phyloP scores from a whole-genome alignment of 2,888 invertebrate species.

The Microplitis manilae region DNA sequence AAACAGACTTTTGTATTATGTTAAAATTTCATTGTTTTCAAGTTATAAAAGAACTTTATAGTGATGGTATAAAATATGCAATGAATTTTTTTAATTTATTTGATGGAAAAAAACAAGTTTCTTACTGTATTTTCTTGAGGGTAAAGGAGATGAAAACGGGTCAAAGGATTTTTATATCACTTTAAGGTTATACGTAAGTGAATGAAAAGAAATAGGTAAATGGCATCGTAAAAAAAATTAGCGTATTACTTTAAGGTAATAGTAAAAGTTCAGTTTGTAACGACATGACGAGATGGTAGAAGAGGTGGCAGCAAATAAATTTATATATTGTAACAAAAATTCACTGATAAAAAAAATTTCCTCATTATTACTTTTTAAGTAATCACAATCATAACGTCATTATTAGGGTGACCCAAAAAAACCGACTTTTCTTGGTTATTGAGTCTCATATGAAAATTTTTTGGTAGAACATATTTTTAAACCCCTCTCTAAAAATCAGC shows the following conservation, averaged over 20 bases:
- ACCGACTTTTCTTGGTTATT: too few relatives aligned
- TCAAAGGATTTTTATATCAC: slow-evolving; percentile 6
- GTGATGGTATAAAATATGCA: background rate
- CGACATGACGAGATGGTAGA: slow-evolving; percentile 2
- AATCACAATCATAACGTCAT: too few relatives aligned
- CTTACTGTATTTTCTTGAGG: background rate
- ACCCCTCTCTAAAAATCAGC: too few relatives aligned
- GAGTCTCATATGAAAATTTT: too few relatives aligned
- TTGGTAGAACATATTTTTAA: too few relatives aligned
- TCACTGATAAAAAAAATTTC: background rate
- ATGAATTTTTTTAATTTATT: slow-evolving; percentile 48
- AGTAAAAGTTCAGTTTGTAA: slow-evolving; percentile 38
- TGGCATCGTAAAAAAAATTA: slow-evolving; percentile 45
- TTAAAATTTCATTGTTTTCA: background rate
- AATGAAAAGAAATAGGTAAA: background rate
- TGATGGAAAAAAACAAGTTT: slow-evolving; percentile 25
- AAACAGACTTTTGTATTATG: background rate
- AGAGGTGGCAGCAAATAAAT: background rate
- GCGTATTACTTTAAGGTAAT: slow-evolving; percentile 39
- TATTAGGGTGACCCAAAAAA: too few relatives aligned
- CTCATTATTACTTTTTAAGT: too few relatives aligned
- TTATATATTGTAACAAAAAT: background rate
- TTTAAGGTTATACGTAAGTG: slow-evolving; percentile 21
- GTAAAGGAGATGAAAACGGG: background rate
- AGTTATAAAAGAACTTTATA: background rate